A percentile compares a stretch with the other conserved stretches of the same genome.
Conservation (phyloP, 2,113 vertebrate genomes). For the Xenopus borealis region DNA sequence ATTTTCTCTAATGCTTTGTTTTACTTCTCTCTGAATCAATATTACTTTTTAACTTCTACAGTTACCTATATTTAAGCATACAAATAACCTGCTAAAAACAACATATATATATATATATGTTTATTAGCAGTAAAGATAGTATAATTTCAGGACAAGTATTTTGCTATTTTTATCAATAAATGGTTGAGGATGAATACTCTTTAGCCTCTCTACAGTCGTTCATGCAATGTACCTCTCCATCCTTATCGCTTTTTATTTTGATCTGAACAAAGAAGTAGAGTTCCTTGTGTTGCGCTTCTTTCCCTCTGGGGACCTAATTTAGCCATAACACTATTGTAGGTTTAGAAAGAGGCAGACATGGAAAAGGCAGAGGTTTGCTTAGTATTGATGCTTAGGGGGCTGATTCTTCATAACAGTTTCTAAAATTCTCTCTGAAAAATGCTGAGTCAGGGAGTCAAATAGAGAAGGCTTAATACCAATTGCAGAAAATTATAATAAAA, state of each 20-base stretch:
- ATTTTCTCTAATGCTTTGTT: too few species aligned
- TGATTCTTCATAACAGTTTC: constrained; percentile 61
- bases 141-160: background rate
- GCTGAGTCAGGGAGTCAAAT: constrained; percentile 55
- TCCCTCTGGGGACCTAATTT: constrained; percentile 71
- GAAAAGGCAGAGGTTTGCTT: constrained; percentile 62
- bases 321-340: constrained; percentile 73
- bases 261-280: constrained; percentile 64
- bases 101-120: background rate
- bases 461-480: constrained; percentile 37
- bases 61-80: too few species aligned
- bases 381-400: constrained; percentile 62
- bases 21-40: too few species aligned
- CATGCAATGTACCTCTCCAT: constrained; percentile 56
- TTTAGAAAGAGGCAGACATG: constrained; percentile 62
- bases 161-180: constrained; percentile 1
- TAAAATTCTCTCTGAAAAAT: constrained; percentile 59
- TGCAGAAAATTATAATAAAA: constrained; percentile 37
- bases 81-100: too few species aligned
- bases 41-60: too few species aligned
- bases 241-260: constrained; percentile 66
- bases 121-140: background rate
- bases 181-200: constrained; percentile 51
- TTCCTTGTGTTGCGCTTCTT: constrained; percentile 65
- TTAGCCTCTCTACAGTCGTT: constrained; percentile 51